These are phyloP conservation scores for Parasteatoda tepidariorum DNA, from an alignment of 1,140 invertebrate genomes.

Conservation along the genomic window DNA sequence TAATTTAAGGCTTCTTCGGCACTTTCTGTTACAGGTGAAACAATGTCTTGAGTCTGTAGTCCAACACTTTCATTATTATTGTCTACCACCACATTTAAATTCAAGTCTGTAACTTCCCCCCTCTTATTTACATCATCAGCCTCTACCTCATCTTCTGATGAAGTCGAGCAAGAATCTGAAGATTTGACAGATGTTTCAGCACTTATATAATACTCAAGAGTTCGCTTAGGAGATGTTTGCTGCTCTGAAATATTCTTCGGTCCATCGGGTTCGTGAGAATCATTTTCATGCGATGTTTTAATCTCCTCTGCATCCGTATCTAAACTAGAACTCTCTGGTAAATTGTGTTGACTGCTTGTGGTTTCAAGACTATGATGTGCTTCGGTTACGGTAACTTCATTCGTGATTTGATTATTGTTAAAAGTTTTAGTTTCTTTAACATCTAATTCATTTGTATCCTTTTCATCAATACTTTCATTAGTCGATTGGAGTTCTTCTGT, in stretches of 20 bases:
- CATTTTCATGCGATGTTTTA: constrained; percentile 8
- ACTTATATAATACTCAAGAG: not conserved
- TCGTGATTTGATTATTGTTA: constrained; percentile 53
- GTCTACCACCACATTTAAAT: not conserved
- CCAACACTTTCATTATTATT: not conserved
- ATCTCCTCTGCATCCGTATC: not conserved
- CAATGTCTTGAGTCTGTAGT: constrained; percentile 28
- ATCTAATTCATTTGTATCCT: too few species aligned
- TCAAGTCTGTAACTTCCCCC: not conserved
- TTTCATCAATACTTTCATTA: constrained; percentile 41
- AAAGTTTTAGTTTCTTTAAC: constrained; percentile 63
- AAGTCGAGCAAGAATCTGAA: not conserved
- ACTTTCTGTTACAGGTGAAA: constrained; percentile 51
- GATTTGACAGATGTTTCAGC: not conserved
- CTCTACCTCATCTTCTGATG: not conserved
- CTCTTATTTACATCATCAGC: not conserved
- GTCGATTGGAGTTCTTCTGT: not conserved
- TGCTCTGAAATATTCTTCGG: not conserved
- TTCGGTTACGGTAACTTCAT: not conserved
- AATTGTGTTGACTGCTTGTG: not conserved
- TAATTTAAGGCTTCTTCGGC: constrained; percentile 50
- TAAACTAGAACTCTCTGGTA: not conserved
- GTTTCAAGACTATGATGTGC: not conserved
- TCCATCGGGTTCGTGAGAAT: constrained; percentile 61
- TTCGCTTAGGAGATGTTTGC: not conserved